Evolutionary conservation across 2,888 invertebrate genomes (phyloP).

Genomic region (Epistrophe grossulariae): DNA sequence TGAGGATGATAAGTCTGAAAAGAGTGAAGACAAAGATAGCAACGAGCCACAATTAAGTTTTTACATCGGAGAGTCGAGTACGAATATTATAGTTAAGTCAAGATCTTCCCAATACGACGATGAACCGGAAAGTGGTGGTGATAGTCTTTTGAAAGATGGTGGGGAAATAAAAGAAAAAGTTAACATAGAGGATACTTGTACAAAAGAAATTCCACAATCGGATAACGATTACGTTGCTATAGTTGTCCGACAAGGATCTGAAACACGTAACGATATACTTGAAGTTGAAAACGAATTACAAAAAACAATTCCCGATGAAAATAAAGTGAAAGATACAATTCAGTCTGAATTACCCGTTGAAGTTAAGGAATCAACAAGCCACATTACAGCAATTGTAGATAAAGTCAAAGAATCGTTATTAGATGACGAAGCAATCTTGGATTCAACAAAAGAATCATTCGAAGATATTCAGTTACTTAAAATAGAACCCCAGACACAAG

Average conservation of each 20-base stretch:
- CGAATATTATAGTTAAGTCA: conserved; percentile 82
- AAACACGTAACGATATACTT: conserved; percentile 82
- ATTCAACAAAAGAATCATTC: not conserved
- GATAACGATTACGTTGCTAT: conserved; percentile 6
- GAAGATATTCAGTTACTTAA: conserved; percentile 5
- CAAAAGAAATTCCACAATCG: not conserved
- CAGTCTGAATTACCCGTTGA: conserved; percentile 61
- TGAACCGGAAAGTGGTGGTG: conserved; percentile 78
- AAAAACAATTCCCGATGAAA: conserved; percentile 54
- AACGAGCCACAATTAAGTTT: conserved; percentile 79
- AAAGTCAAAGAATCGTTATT: conserved; percentile 6
- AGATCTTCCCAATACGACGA: conserved; percentile 76
- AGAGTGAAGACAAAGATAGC: conserved; percentile 77
- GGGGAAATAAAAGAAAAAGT: not conserved
- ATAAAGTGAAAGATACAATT: not conserved
- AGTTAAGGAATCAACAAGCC: conserved; percentile 53
- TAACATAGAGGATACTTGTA: not conserved
- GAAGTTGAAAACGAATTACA: conserved; percentile 78
- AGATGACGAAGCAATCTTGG: not conserved
- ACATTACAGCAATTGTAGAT: conserved; percentile 22
- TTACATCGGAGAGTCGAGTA: conserved; percentile 83
- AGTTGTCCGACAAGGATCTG: conserved; percentile 82
- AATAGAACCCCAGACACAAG: not conserved
- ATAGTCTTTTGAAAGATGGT: conserved; percentile 76
- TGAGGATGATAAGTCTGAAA: not conserved